phyloP scores from a whole-genome alignment of 2,113 vertebrate species.

The Notarius lentiginosus region DNA sequence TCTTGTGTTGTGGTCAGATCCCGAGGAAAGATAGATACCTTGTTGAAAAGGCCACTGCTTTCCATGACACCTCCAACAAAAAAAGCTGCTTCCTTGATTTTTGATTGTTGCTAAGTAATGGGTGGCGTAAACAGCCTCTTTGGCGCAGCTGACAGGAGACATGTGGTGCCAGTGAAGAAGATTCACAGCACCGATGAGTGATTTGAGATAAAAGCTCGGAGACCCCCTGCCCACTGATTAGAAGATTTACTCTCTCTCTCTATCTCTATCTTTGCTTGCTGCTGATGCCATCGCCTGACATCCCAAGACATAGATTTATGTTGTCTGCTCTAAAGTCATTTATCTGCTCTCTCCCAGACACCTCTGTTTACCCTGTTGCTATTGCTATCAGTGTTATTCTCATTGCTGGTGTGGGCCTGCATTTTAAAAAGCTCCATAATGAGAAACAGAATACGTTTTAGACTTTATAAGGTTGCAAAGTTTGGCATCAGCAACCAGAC shows the following conservation, averaged over 20 bases:
- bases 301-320: conserved; percentile 36
- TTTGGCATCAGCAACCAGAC: conserved; percentile 16
- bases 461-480: conserved; percentile 41
- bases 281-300: conserved; percentile 25
- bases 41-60: conserved; percentile 43
- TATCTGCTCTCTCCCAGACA: conserved; percentile 35
- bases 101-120: conserved; percentile 55
- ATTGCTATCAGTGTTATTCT: conserved; percentile 31
- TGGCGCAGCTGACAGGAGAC: conserved; percentile 28
- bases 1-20: conserved; percentile 54
- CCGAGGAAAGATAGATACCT: conserved; percentile 21
- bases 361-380: conserved; percentile 47
- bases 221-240: conserved; percentile 41
- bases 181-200: conserved; percentile 33
- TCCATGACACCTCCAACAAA: conserved; percentile 57
- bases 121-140: conserved; percentile 46
- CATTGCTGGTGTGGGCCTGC: conserved; percentile 35
- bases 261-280: conserved; percentile 20
- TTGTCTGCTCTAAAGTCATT: conserved; percentile 31
- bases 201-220: conserved; percentile 46
- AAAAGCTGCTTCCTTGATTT: conserved; percentile 35
- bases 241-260: neutral
- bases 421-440: conserved; percentile 49
- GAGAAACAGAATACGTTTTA: conserved; percentile 31
- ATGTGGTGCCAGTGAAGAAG: conserved; percentile 37